phyloP scores from a whole-genome alignment of 2,888 invertebrate genomes.

The Cryptocheilus praepositus region DNA sequence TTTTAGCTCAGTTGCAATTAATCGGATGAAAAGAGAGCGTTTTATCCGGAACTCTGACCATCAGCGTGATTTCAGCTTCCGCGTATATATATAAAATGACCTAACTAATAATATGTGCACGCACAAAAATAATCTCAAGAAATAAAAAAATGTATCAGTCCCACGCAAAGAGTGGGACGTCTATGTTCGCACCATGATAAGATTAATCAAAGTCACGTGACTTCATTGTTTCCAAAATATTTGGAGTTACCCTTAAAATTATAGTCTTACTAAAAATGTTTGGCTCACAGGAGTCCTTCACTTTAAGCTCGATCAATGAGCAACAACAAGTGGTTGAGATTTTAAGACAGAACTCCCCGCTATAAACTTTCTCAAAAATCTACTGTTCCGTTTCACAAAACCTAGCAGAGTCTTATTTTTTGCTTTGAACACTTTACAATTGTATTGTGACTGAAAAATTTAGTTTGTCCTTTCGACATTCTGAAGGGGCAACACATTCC shows the following conservation, averaged over 20 bases:
- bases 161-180: slow-evolving; percentile 36
- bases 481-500: slow-evolving; percentile 15
- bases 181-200: slow-evolving; percentile 14
- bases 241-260: slow-evolving; percentile 48
- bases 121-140: slow-evolving; percentile 40
- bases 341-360: slow-evolving; percentile 45
- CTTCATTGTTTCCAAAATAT: slow-evolving; percentile 26
- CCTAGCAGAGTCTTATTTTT: slow-evolving; percentile 55
- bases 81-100: slow-evolving; percentile 36
- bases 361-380: slow-evolving; percentile 54
- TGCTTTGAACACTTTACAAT: slow-evolving; percentile 64
- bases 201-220: slow-evolving; percentile 30
- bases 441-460: slow-evolving; percentile 52
- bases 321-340: slow-evolving; percentile 45
- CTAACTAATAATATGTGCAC: slow-evolving; percentile 1
- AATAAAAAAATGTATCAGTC: slow-evolving; percentile 40
- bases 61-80: too few species aligned
- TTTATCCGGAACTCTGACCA: too few species aligned
- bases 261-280: slow-evolving; percentile 63
- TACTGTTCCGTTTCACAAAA: slow-evolving; percentile 54
- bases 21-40: neutral
- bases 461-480: slow-evolving; percentile 29
- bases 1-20: neutral
- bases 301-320: slow-evolving; percentile 59
- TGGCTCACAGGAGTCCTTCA: slow-evolving; percentile 52